Percentiles rank a stretch among this genome's conserved stretches.
Evolutionary conservation across 2,797 vertebrate species (phyloP).

Genomic region (Toxotes lorentzi): DNA sequence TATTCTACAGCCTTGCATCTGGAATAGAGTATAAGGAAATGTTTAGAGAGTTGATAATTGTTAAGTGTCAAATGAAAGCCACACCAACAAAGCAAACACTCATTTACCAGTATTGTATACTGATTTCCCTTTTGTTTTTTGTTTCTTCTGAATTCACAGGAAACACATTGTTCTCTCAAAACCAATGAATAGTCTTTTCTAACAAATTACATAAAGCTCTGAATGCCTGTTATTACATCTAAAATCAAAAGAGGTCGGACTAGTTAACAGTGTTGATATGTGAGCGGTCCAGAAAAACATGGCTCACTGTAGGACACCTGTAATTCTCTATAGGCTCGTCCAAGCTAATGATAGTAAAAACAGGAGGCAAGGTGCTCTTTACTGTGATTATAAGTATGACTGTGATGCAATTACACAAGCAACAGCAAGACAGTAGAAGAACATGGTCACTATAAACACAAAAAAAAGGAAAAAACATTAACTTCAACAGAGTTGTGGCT

Average conservation of each 20-base stretch:
- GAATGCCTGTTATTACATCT: slow-evolving; percentile 23
- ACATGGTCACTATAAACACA: neutral
- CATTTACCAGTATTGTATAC: neutral
- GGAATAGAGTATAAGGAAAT: neutral
- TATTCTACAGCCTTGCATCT: neutral
- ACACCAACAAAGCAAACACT: slow-evolving; percentile 1
- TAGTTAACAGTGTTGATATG: neutral
- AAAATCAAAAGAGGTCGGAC: neutral
- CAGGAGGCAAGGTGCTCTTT: neutral
- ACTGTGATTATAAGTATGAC: slow-evolving; percentile 26
- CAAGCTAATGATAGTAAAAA: slow-evolving; percentile 20
- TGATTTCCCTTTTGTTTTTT: slow-evolving; percentile 15
- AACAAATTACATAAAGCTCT: slow-evolving; percentile 6
- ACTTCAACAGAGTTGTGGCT: too few species aligned
- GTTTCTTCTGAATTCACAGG: neutral
- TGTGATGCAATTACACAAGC: neutral
- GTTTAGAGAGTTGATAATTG: neutral
- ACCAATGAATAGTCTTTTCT: neutral
- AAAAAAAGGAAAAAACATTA: neutral
- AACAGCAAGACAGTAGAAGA: neutral
- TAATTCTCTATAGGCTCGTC: neutral
- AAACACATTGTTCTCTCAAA: slow-evolving; percentile 1
- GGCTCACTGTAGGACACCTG: slow-evolving; percentile 8
- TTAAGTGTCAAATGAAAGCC: neutral
- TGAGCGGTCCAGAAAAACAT: neutral